Base-by-base conservation (phyloP, 1,140 invertebrate genomes). In the Cotesia vestalis region DNA sequence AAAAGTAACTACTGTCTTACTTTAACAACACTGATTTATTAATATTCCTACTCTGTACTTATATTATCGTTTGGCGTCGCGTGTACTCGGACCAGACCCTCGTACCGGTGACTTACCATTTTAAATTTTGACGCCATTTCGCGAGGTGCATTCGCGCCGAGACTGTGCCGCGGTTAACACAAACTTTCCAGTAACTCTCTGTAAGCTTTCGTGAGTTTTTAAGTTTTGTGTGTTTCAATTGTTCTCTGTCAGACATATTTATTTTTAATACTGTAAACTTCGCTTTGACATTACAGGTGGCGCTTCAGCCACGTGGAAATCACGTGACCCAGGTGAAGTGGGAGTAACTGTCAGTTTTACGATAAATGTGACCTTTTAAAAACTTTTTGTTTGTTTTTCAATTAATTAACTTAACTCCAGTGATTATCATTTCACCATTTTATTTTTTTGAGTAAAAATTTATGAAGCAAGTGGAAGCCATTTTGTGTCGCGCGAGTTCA, bases 61-160 rank as follows among this genome's bases (percentile, higher is more conserved):
- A 12, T 55, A 62, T 17, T 69, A 52, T 71, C 59, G 35, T 66
- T 71, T 11, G 62, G 62, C 72, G 27, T 69, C 73, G 78, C 69
- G 76, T 76, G 75, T 74, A 73, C 73, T 73, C 73, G 73, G 64
- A 67, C 73, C 73, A 71, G 64, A 67, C 73, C 74, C 63, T 61
- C 34, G 75, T 59, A 68, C 68, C 62, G 77, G 76, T 77, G 75
- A 80, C 78, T 80, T 79, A 79, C 77, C 78, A 80, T 80, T 80
- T 79, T 76, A 78, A 77, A 80, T 80, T 80, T 76, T 75, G 67
- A 68, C 63, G 63, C 76, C 76, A 76, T 73, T 72, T 87, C 85
- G 84, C 84, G 85, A 85, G 87, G 86, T 87, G 87, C 88, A 89
- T 84, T 83, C 80, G 78, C 78, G 73, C 68, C 66, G 76, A 73